These are phyloP conservation scores for Tympanuchus pallidicinctus DNA, from an alignment of 2,113 vertebrate genomes.

Conservation along the genomic window DNA sequence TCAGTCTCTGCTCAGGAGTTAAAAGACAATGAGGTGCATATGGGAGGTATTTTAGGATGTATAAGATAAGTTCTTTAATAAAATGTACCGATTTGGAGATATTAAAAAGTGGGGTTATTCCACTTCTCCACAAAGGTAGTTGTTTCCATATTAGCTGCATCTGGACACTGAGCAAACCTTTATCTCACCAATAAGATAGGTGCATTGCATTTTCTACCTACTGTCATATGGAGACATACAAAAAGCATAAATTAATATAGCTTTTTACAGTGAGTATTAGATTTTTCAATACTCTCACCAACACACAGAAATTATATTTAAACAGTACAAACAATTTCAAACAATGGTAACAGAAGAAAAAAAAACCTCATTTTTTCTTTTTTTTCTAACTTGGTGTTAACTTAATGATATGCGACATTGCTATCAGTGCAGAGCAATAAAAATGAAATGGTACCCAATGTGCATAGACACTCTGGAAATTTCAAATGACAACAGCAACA, in stretches of 20 bases:
- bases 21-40: background rate
- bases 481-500: constrained; percentile 64
- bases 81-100: background rate
- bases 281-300: background rate
- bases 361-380: constrained; percentile 35
- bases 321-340: constrained; percentile 26
- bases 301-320: constrained; percentile 1
- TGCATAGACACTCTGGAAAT: constrained; percentile 73
- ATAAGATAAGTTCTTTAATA: background rate
- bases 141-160: background rate
- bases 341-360: background rate
- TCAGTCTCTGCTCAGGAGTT: background rate
- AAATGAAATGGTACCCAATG: constrained; percentile 68
- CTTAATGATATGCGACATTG: constrained; percentile 71
- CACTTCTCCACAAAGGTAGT: background rate
- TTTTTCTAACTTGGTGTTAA: constrained; percentile 56
- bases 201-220: background rate
- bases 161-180: background rate
- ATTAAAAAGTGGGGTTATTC: background rate
- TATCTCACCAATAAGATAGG: background rate
- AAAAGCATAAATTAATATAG: background rate
- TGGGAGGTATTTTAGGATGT: background rate
- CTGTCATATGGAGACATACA: background rate
- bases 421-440: constrained; percentile 62
- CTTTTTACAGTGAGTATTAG: background rate